These are phyloP conservation scores for Brachymystax lenok DNA, from an alignment of 2,797 vertebrate genomes.

Conservation along the genomic window DNA sequence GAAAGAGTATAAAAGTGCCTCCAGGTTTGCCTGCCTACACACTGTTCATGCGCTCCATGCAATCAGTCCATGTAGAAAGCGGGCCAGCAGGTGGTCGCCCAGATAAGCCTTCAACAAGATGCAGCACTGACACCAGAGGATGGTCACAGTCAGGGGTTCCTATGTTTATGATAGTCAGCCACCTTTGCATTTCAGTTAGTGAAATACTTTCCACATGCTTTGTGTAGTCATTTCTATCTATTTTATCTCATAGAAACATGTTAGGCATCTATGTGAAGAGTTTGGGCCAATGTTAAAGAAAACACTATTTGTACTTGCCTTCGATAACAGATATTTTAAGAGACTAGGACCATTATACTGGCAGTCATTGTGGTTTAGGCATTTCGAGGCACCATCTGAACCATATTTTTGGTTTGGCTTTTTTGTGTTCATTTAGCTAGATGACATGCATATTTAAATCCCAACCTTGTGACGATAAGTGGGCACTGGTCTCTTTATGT, in stretches of 20 bases:
- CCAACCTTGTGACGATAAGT: no score
- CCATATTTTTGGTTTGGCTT: no score
- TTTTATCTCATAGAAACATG: neutral
- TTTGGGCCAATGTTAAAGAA: neutral
- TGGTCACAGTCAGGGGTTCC: constrained; percentile 12
- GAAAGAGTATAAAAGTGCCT: constrained; percentile 48
- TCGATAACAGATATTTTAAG: no score
- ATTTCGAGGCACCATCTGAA: neutral
- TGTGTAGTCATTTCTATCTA: neutral
- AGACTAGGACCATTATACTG: neutral
- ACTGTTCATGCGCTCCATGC: constrained; percentile 47
- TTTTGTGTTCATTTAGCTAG: no score
- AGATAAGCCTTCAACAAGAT: constrained; percentile 44
- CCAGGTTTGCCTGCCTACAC: constrained; percentile 30
- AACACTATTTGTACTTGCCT: neutral
- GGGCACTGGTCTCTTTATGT: no score
- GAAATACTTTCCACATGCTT: neutral
- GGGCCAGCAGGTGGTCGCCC: constrained; percentile 29
- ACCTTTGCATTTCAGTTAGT: neutral
- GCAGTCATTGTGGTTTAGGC: neutral
- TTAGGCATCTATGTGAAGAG: neutral
- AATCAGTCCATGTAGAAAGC: constrained; percentile 25
- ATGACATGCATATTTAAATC: no score
- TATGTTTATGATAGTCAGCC: neutral
- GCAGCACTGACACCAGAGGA: constrained; percentile 28